Base-by-base conservation (phyloP, 1,140 invertebrate species). In the Trichoplusia ni region DNA sequence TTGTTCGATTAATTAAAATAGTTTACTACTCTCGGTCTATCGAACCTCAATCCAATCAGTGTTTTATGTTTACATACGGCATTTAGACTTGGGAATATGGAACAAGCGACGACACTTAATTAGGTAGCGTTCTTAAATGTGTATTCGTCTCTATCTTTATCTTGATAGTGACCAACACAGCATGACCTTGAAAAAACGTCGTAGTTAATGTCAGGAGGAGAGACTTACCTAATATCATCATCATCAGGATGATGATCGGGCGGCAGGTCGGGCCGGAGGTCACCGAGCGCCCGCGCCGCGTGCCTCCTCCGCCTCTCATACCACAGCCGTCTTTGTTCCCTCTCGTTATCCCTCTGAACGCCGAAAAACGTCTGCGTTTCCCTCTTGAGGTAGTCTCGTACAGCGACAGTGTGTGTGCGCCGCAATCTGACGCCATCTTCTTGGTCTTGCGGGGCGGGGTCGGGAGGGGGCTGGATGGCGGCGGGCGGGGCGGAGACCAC, bases 361-460 rank as follows among this genome's bases (percentile, higher is more conserved):
- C 95, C 95, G 81, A 96, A 96, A 82, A 96, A 96, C 53, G 93
- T 94, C 9, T 95, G 94, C 11, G 95, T 95, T 82, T 95, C 95
- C 64, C 93, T 91, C 77, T 93, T 95, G 61, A 96, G 93, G 81
- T 95, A 96, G 71, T 94, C 92, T 51, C 89, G 78, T 62, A 92
- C 75, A 51, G 82, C 72, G 27, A 90, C 75, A 7, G 82, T 81
- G 71, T 91, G 85, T 25, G 73, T 81, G 21, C 86, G 60, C 31
- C 83, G 75, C 58, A 84, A 82, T 82, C 82, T 78, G 46, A 86
- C 80, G 19, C 82, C 80, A 72, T 89, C 82, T 72, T 89, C 90
- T 54, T 91, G 91, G 25, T 66, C 86, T 79, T 65, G 84, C 40
- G 75, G 89, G 63, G 64, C 82, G 49, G 49, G 75, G 51, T 84